These are phyloP conservation scores for Caretta caretta DNA, from an alignment of 2,113 vertebrate genomes.

Conservation along the genomic window DNA sequence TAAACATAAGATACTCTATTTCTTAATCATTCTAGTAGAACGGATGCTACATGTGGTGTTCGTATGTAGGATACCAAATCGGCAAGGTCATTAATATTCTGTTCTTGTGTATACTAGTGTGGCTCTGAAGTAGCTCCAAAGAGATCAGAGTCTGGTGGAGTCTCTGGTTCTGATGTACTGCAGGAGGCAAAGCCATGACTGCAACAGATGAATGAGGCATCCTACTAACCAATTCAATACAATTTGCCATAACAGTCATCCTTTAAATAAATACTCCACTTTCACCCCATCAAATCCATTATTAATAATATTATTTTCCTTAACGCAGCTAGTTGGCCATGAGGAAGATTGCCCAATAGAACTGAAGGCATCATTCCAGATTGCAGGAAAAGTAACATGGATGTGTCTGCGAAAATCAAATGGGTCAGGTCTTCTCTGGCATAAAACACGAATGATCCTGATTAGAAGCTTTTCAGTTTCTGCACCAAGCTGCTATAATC, in stretches of 20 bases:
- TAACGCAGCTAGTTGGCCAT: not conserved
- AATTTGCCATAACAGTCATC: not conserved
- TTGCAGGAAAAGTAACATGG: not conserved
- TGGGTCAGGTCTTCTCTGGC: not conserved
- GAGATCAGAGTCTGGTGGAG: not conserved
- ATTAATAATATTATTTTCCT: not conserved
- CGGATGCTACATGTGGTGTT: not conserved
- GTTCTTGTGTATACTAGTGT: not conserved
- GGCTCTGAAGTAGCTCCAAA: not conserved
- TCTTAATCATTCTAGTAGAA: not conserved
- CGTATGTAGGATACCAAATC: fast-evolving
- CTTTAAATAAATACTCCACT: not conserved
- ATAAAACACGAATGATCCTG: fast-evolving
- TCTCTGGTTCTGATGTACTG: not conserved
- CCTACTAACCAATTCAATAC: not conserved
- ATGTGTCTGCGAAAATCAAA: not conserved
- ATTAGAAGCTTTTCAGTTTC: not conserved
- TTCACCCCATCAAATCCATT: not conserved
- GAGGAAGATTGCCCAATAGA: not conserved
- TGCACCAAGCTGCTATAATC: not conserved
- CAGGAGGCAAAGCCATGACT: not conserved
- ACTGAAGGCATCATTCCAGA: not conserved
- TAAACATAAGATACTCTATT: fast-evolving
- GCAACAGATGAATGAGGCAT: not conserved
- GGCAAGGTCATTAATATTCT: not conserved